These are phyloP conservation scores for Goniozus legneri DNA, from an alignment of 1,140 invertebrate genomes.

Conservation along the genomic window DNA sequence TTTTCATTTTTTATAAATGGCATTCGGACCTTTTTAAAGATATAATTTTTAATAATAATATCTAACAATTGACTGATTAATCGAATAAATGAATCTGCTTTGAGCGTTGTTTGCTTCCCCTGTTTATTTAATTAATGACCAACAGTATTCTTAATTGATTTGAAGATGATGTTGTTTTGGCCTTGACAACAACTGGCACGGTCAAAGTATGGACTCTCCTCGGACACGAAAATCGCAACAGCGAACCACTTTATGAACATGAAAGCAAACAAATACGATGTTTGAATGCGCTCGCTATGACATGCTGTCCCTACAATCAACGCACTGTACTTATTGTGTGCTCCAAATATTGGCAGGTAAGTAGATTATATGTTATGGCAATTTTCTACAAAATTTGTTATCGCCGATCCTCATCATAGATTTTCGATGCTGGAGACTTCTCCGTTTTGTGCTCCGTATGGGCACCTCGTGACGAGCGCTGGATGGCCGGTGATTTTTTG, in stretches of 20 bases:
- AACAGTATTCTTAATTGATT: conserved; percentile 33
- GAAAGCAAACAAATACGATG: conserved; percentile 97
- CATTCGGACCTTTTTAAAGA: neutral
- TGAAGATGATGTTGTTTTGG: conserved; percentile 93
- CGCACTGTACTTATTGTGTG: conserved; percentile 95
- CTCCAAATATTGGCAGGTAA: conserved; percentile 95
- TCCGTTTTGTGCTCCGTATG: conserved; percentile 87
- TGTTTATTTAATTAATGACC: conserved; percentile 28
- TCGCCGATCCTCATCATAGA: conserved; percentile 55
- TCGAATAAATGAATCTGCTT: no score
- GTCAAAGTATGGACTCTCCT: conserved; percentile 97
- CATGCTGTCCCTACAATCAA: conserved; percentile 93
- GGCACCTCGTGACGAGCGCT: conserved; percentile 79
- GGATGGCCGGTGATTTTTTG: conserved; percentile 93
- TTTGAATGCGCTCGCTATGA: conserved; percentile 87
- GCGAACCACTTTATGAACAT: conserved; percentile 90
- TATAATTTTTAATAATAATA: conserved; percentile 1
- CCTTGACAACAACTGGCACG: conserved; percentile 92
- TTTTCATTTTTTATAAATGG: no score
- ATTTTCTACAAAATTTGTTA: conserved; percentile 1
- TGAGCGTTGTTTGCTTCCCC: no score
- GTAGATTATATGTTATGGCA: conserved; percentile 5
- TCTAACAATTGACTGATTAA: no score
- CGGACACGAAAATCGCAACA: conserved; percentile 82
- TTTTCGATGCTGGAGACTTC: conserved; percentile 88